Evolutionary conservation across 2,888 invertebrate genomes (phyloP).

Genomic region (Cephus pygmeus): DNA sequence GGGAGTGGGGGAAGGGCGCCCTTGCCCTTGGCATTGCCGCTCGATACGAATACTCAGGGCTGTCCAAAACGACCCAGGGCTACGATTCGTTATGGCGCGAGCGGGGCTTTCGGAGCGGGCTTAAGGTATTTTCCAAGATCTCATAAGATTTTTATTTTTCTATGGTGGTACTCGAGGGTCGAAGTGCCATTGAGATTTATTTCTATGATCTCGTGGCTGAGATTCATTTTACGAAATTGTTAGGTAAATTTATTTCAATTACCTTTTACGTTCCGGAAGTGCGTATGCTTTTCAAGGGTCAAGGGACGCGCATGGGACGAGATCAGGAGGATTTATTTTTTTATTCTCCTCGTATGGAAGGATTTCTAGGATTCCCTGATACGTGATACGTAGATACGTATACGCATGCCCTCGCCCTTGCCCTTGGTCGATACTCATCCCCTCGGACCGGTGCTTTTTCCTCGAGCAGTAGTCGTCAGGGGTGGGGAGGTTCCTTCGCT

Average conservation of each 20-base stretch:
- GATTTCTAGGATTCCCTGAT: neutral
- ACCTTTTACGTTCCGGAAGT: neutral
- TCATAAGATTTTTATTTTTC: neutral
- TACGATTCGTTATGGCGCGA: neutral
- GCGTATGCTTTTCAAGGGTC: no score
- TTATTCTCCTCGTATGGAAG: neutral
- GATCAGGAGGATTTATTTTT: neutral
- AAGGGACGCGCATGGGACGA: neutral
- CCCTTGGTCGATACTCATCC: constrained; percentile 62
- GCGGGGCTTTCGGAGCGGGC: neutral
- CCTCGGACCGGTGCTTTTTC: constrained; percentile 37
- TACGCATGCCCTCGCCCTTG: constrained; percentile 56
- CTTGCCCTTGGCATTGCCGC: constrained; percentile 67
- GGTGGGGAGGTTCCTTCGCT: constrained; percentile 7
- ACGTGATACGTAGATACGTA: constrained; percentile 14
- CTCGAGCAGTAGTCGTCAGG: neutral
- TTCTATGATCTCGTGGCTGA: neutral
- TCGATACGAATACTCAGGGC: constrained; percentile 64
- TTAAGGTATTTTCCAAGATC: neutral
- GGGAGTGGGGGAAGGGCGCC: constrained; percentile 58
- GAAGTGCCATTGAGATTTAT: neutral
- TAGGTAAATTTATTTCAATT: neutral
- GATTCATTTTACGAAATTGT: neutral
- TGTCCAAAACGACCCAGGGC: constrained; percentile 57
- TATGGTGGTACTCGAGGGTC: neutral